These are phyloP conservation scores for Silvanus unidentatus DNA, from an alignment of 2,888 invertebrate species.

Conservation along the genomic window DNA sequence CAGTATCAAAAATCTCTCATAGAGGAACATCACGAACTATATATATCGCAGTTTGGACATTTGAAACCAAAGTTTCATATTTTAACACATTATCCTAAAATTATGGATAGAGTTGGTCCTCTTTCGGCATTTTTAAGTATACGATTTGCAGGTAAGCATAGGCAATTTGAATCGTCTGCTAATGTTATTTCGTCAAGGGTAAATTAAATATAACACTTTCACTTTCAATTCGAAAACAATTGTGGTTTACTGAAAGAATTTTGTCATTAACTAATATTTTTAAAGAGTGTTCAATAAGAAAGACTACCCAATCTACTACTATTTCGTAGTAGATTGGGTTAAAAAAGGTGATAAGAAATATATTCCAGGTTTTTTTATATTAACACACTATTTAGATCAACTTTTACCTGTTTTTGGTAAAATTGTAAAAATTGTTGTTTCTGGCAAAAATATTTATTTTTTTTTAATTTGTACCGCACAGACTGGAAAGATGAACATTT, in stretches of 20 bases:
- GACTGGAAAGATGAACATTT: neutral
- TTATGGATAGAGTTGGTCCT: conserved; percentile 9
- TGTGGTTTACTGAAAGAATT: conserved; percentile 7
- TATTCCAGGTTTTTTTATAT: neutral
- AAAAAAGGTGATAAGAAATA: neutral
- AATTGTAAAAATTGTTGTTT: neutral
- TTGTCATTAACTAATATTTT: neutral
- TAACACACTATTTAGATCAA: too few relatives aligned
- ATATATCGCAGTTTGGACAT: conserved; percentile 8
- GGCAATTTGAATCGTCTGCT: conserved; percentile 13
- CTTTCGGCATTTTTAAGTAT: conserved; percentile 10
- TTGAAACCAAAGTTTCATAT: conserved; percentile 3
- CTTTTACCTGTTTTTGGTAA: neutral
- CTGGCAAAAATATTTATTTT: neutral
- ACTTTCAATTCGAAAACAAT: conserved; percentile 15
- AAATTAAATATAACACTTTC: conserved; percentile 17
- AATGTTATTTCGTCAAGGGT: conserved; percentile 12
- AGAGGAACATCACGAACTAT: conserved; percentile 12
- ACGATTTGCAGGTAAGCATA: conserved; percentile 20
- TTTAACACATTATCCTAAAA: conserved; percentile 4
- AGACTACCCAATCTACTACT: neutral
- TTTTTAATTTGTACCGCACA: neutral
- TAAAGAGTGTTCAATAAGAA: neutral
- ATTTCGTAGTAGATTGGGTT: neutral
- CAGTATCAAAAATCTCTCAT: conserved; percentile 3